Percentiles rank a stretch among this genome's conserved stretches.
Conservation (phyloP, 2,888 invertebrate genomes). For the Penaeus monodon region DNA sequence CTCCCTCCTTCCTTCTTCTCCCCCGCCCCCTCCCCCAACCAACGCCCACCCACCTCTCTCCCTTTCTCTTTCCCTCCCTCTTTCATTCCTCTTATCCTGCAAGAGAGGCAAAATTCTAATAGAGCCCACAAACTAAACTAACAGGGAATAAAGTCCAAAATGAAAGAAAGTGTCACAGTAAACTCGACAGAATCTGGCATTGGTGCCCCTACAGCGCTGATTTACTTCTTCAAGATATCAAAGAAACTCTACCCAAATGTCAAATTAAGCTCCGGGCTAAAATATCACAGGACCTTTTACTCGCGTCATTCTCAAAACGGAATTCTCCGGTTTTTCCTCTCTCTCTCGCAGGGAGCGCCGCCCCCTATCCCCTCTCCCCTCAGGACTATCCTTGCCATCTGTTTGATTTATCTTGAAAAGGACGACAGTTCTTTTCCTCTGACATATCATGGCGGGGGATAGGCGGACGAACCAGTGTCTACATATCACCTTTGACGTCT, state of each 20-base stretch:
- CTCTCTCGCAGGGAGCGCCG: background rate
- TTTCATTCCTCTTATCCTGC: conserved; percentile 28
- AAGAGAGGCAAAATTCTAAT: conserved; percentile 51
- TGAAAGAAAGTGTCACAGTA: conserved; percentile 52
- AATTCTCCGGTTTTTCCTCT: conserved; percentile 10
- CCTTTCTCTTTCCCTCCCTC: conserved; percentile 1
- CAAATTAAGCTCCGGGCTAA: conserved; percentile 47
- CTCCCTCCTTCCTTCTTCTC: too few relatives aligned
- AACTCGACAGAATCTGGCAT: conserved; percentile 38
- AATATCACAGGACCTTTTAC: conserved; percentile 6
- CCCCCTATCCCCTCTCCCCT: too few relatives aligned
- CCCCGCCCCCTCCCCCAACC: too few relatives aligned
- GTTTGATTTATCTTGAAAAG: too few relatives aligned
- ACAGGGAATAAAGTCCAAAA: conserved; percentile 47
- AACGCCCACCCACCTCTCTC: background rate
- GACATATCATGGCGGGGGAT: too few relatives aligned
- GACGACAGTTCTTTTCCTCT: too few relatives aligned
- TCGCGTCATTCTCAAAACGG: too few relatives aligned
- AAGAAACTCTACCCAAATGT: conserved; percentile 53
- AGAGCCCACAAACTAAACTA: conserved; percentile 51
- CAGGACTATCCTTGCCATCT: too few relatives aligned
- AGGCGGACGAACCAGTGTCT: too few relatives aligned
- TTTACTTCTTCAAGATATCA: conserved; percentile 50
- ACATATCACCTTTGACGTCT: too few relatives aligned
- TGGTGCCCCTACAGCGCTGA: conserved; percentile 22